Evolutionary conservation across 2,113 vertebrate species (phyloP).

Genomic region (Mustela nigripes): DNA sequence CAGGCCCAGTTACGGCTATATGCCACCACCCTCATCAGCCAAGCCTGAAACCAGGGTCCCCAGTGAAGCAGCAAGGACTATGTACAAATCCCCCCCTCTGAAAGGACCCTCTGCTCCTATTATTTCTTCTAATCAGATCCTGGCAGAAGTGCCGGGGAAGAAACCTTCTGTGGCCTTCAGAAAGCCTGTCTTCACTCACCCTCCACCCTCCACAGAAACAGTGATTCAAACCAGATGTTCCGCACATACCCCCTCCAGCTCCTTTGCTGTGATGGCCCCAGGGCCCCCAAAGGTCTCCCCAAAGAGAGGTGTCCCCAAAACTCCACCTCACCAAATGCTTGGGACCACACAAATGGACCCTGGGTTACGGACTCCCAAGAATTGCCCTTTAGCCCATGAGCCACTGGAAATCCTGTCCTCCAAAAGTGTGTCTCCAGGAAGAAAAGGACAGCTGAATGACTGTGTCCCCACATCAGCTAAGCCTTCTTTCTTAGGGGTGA

Average conservation of each 20-base stretch:
- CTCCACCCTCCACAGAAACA: constrained; percentile 84
- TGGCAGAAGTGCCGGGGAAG: constrained; percentile 87
- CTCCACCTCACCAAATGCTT: constrained; percentile 86
- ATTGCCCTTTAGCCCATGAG: constrained; percentile 81
- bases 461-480: constrained; percentile 82
- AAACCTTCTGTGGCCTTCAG: constrained; percentile 86
- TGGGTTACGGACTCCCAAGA: constrained; percentile 86
- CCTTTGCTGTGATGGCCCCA: constrained; percentile 75
- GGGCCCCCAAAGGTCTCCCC: constrained; percentile 88
- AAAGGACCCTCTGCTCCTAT: constrained; percentile 75
- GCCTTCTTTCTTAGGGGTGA: constrained; percentile 75
- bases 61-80: constrained; percentile 73
- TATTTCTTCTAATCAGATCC: constrained; percentile 84
- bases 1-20: constrained; percentile 89
- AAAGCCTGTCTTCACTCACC: constrained; percentile 83
- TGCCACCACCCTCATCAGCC: constrained; percentile 82
- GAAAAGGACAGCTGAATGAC: constrained; percentile 83
- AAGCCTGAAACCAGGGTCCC: constrained; percentile 84
- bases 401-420: constrained; percentile 85
- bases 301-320: constrained; percentile 88
- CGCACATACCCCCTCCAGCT: constrained; percentile 86
- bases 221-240: constrained; percentile 83
- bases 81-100: constrained; percentile 72
- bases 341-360: constrained; percentile 84
- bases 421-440: constrained; percentile 84